phyloP scores from a whole-genome alignment of 2,797 vertebrate species.

The Myioborus melanocephalus region DNA sequence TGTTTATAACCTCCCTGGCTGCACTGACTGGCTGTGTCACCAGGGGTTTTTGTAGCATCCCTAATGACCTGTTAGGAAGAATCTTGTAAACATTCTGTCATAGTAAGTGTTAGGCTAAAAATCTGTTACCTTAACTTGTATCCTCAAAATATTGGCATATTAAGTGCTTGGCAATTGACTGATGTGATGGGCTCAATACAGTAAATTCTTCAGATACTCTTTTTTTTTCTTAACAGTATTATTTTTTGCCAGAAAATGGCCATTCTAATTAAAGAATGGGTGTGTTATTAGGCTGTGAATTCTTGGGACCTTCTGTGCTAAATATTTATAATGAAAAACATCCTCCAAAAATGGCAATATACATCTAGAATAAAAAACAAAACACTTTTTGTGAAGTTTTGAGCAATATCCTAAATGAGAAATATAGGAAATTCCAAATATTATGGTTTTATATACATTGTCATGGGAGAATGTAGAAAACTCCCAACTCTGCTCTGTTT shows the following conservation, averaged over 20 bases:
- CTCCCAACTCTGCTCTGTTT: rapidly evolving
- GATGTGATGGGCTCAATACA: not conserved
- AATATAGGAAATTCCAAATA: not conserved
- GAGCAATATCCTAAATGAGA: not conserved
- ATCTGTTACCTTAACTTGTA: conserved; percentile 29
- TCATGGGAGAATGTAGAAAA: not conserved
- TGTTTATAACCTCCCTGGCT: conserved; percentile 40
- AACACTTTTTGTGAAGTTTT: not conserved
- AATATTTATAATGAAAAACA: not conserved
- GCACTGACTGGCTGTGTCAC: conserved; percentile 8
- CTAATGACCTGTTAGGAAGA: conserved; percentile 45
- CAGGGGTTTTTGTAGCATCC: conserved; percentile 14
- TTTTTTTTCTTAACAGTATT: not conserved
- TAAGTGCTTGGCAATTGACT: conserved; percentile 25
- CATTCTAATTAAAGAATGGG: not conserved
- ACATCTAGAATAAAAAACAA: not conserved
- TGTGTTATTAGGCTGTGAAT: not conserved
- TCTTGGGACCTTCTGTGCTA: not conserved
- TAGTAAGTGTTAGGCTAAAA: conserved; percentile 32
- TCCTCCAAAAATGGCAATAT: not conserved
- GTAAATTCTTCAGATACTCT: not conserved
- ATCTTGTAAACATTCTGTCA: conserved; percentile 41
- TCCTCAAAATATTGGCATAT: conserved; percentile 34
- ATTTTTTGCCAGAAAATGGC: not conserved
- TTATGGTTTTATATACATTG: not conserved